Conservation (phyloP, 2,797 vertebrate genomes). For the Avahi laniger region DNA sequence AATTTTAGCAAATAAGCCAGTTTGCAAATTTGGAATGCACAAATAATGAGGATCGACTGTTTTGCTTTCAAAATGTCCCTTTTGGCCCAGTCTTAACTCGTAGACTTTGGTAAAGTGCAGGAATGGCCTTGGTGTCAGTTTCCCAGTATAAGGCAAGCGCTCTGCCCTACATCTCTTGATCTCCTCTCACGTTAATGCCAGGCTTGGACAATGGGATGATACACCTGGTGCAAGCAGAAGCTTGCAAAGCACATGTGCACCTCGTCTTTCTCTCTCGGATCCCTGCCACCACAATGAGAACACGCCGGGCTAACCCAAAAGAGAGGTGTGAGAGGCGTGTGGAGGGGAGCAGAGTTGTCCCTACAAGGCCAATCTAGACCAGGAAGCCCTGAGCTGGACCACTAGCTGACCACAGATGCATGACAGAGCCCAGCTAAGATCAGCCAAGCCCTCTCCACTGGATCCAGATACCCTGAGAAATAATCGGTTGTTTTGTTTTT, state of each 20-base stretch:
- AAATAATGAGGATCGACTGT: background rate
- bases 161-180: background rate
- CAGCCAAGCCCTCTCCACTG: background rate
- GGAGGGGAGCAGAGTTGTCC: background rate
- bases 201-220: background rate
- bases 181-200: background rate
- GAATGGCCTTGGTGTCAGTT: background rate
- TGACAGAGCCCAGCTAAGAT: background rate
- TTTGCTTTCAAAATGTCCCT: background rate
- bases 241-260: background rate
- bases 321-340: background rate
- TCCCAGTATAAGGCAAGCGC: background rate
- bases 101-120: background rate
- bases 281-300: background rate
- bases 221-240: background rate
- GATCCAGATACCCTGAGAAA: background rate
- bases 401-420: background rate
- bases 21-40: background rate
- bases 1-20: background rate
- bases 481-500: background rate
- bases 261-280: background rate
- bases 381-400: background rate
- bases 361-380: background rate
- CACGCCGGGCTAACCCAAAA: background rate
- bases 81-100: slow-evolving; percentile 14